Conservation (phyloP, 2,888 invertebrate genomes). For the Lochmaea capreae region DNA sequence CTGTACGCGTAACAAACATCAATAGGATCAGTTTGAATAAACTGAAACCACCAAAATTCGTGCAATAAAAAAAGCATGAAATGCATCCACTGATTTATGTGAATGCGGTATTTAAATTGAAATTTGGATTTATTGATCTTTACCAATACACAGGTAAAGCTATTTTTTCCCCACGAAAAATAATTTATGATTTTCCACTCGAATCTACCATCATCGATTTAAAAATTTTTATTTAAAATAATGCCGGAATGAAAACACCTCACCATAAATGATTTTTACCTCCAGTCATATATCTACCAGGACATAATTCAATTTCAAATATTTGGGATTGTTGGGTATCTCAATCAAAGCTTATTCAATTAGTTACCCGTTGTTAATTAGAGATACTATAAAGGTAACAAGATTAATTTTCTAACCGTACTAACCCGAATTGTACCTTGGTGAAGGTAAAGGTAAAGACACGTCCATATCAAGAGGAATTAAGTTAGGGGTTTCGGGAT, state of each 20-base stretch:
- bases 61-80: too few species aligned
- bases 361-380: constrained; percentile 65
- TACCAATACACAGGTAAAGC: too few species aligned
- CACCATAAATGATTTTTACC: background rate
- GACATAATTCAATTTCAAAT: constrained; percentile 28
- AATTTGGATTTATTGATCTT: too few species aligned
- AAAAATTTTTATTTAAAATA: background rate
- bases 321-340: constrained; percentile 59
- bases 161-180: too few species aligned
- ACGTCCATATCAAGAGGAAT: constrained; percentile 56
- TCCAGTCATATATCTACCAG: constrained; percentile 20
- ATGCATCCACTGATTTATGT: too few species aligned
- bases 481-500: constrained; percentile 49
- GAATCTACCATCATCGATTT: too few species aligned
- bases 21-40: too few species aligned
- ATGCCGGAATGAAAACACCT: too few species aligned
- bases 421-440: constrained; percentile 60
- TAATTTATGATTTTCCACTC: too few species aligned
- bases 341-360: constrained; percentile 65
- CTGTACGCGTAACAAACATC: too few species aligned
- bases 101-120: too few species aligned
- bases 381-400: constrained; percentile 62
- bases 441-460: constrained; percentile 49
- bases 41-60: too few species aligned
- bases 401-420: constrained; percentile 62